Evolutionary conservation across 2,888 invertebrate species (phyloP), one percentile per base, ranked within the genome.

Genomic region (Monoplex corrugatus): DNA sequence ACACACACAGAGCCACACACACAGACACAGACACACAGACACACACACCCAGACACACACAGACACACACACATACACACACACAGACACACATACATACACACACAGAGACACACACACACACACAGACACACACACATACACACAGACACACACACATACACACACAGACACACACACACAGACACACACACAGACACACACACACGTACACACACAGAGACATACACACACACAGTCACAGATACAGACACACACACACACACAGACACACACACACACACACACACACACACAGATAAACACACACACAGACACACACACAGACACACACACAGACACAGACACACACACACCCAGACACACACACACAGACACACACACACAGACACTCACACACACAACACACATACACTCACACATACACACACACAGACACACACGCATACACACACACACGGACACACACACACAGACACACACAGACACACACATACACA

Each of bases 241-340:
- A 72, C 72, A 72, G 32, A 72, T 35, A 72, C 72, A 72, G 32
- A 72, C 72, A 72, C 72, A 72, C 72, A 72, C 72, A 72, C 72
- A 72, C 72, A 72, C 72, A 72, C 72, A 72, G 35, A 72, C 72
- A 72, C 72, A 72, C 72, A 72, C 72, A 72, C 72, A 72, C 72
- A 72, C 38, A 38, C 1, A 32, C 2, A 32, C 1, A 72, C 38
- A 32, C 32, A 72, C 63, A 68, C 63, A 68, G 23, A 68, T n/a
- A 68, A 19, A 23, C 63, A 68, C 63, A 68, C 23, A 13, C 5
- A 68, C 23, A 68, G 63, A 68, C 23, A 28, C 0, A 28, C 28
- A 68, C 28, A 10, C 0, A 68, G 68, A 68, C 28, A 68, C 28
- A 68, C 28, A 68, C 28, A 68, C 28, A 68, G 68, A 68, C 28